A percentile compares a stretch with the other conserved stretches of the same genome.
Evolutionary conservation across 1,140 invertebrate genomes (phyloP).

Genomic region (Drosophila ananassae): DNA sequence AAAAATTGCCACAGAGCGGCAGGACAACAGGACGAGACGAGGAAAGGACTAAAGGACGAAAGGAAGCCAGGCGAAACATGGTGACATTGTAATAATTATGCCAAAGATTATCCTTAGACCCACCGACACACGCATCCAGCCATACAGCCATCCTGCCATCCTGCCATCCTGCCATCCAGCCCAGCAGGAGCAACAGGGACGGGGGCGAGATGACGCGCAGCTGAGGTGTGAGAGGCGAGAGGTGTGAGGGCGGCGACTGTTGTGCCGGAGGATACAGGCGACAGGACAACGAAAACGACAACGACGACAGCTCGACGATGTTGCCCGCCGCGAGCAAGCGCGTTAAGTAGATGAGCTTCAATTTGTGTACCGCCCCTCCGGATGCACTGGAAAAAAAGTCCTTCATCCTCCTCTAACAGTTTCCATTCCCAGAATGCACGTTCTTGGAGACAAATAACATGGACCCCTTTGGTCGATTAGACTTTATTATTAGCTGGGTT

Average conservation of each 20-base stretch:
- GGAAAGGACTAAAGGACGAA: constrained; percentile 1
- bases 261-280: constrained; percentile 74
- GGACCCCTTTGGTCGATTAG: too few species aligned
- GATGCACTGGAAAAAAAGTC: constrained; percentile 3
- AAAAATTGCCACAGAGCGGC: constrained; percentile 68
- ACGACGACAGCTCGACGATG: constrained; percentile 58
- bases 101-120: constrained; percentile 80
- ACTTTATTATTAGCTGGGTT: not conserved
- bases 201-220: not conserved
- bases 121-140: constrained; percentile 24
- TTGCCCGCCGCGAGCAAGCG: constrained; percentile 74
- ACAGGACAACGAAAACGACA: constrained; percentile 53
- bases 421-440: too few species aligned
- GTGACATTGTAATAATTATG: constrained; percentile 82
- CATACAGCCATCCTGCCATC: not conserved
- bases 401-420: not conserved
- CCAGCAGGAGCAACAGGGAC: constrained; percentile 1
- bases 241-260: constrained; percentile 63
- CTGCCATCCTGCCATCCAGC: not conserved
- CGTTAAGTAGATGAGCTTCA: constrained; percentile 81
- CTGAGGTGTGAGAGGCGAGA: constrained; percentile 8
- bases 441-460: not conserved
- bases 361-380: constrained; percentile 59
- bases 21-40: constrained; percentile 10
- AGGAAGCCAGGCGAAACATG: constrained; percentile 67